Evolutionary conservation across 2,888 invertebrate species (phyloP).

Genomic region (Tortrix viridana): DNA sequence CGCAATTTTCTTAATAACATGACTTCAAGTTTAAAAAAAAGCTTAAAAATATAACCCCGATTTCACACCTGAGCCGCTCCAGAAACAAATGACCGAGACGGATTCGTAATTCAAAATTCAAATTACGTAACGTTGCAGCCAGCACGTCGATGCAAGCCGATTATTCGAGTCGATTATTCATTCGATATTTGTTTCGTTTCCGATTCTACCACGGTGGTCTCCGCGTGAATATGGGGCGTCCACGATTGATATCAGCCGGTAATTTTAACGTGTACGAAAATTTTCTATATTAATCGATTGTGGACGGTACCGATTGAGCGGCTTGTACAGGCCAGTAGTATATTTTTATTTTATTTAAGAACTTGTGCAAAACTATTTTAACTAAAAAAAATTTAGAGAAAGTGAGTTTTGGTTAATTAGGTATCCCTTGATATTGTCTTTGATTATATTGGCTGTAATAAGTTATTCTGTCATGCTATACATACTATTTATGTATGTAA

Average conservation of each 20-base stretch:
- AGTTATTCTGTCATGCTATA: too few species aligned
- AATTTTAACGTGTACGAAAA: conserved; percentile 43
- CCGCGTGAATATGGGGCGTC: conserved; percentile 58
- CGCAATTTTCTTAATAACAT: not conserved
- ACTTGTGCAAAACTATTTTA: too few species aligned
- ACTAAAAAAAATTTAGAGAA: too few species aligned
- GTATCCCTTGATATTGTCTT: too few species aligned
- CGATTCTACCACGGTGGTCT: conserved; percentile 53
- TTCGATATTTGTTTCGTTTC: conserved; percentile 51
- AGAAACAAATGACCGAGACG: conserved; percentile 32
- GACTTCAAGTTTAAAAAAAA: not conserved
- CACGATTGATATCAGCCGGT: conserved; percentile 44
- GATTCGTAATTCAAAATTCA: conserved; percentile 47
- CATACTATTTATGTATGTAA: too few species aligned
- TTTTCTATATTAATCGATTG: conserved; percentile 49
- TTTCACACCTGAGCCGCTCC: conserved; percentile 22
- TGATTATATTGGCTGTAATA: too few species aligned
- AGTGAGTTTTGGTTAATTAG: too few species aligned
- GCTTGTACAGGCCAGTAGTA: conserved; percentile 25
- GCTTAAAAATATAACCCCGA: not conserved
- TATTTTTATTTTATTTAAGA: too few species aligned
- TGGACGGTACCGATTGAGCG: conserved; percentile 37
- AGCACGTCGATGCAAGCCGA: conserved; percentile 39
- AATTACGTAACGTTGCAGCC: conserved; percentile 44
- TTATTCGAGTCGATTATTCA: conserved; percentile 52